Evolutionary conservation across 2,113 vertebrate species (phyloP).

Genomic region (Smithornis capensis): DNA sequence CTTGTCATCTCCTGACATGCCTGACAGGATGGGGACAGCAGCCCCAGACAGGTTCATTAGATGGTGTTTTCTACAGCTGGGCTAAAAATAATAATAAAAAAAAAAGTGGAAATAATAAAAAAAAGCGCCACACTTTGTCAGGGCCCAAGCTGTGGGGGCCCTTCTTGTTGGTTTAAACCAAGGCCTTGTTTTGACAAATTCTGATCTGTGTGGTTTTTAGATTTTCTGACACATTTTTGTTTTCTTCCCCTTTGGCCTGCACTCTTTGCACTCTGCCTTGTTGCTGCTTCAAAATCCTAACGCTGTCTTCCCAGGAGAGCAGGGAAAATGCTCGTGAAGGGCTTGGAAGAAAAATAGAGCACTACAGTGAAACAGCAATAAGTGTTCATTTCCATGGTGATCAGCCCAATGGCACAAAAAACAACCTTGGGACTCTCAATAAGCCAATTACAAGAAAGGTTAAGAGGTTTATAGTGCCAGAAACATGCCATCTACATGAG

Average conservation of each 20-base stretch:
- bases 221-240: constrained; percentile 82
- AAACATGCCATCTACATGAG: constrained; percentile 68
- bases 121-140: constrained; percentile 85
- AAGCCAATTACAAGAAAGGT: constrained; percentile 71
- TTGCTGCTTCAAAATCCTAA: constrained; percentile 79
- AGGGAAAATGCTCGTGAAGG: constrained; percentile 23
- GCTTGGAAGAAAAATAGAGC: constrained; percentile 43
- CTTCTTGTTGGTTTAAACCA: constrained; percentile 87
- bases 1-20: constrained; percentile 98
- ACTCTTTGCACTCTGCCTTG: constrained; percentile 76
- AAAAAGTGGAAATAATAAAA: neutral
- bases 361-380: constrained; percentile 31
- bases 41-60: constrained; percentile 99
- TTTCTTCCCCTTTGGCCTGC: constrained; percentile 85
- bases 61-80: constrained; percentile 98
- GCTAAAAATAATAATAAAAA: constrained; percentile 75
- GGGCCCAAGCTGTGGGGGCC: constrained; percentile 79
- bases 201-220: constrained; percentile 84
- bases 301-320: constrained; percentile 65
- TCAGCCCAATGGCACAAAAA: constrained; percentile 56
- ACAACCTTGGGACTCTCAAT: constrained; percentile 57
- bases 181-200: constrained; percentile 95
- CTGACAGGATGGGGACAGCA: constrained; percentile 99
- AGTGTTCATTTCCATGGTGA: constrained; percentile 68
- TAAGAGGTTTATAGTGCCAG: constrained; percentile 66